Evolutionary conservation across 1,140 invertebrate species (phyloP).

Genomic region (Chironomus striatipennis): DNA sequence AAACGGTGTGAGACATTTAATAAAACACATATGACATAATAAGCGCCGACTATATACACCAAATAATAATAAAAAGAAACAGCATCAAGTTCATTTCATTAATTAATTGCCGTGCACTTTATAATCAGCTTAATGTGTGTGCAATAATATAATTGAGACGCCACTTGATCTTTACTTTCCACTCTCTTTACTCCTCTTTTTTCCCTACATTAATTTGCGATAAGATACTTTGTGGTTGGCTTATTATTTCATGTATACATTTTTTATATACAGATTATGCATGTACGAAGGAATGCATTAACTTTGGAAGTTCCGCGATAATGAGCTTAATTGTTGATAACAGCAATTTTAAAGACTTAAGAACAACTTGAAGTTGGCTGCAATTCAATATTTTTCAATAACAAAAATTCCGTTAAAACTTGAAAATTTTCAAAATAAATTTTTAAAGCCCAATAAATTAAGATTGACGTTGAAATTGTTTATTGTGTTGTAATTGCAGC

Average conservation of each 20-base stretch:
- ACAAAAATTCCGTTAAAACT: no score
- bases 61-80: no score
- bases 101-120: constrained; percentile 8
- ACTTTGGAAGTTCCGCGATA: no score
- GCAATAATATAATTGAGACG: constrained; percentile 13
- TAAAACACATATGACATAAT: constrained; percentile 1
- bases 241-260: background rate
- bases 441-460: no score
- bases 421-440: no score
- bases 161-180: background rate
- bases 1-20: background rate
- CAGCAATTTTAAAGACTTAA: background rate
- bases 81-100: background rate
- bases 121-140: background rate
- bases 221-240: background rate
- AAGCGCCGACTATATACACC: background rate
- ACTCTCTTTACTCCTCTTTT: no score
- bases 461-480: background rate
- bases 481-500: background rate
- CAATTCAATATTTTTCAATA: no score
- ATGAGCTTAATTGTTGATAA: no score
- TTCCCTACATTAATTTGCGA: background rate
- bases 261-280: background rate
- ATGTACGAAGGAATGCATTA: no score
- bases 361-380: background rate